These are phyloP conservation scores for Platyscapa corneri DNA, from an alignment of 1,140 invertebrate species.

Conservation along the genomic window DNA sequence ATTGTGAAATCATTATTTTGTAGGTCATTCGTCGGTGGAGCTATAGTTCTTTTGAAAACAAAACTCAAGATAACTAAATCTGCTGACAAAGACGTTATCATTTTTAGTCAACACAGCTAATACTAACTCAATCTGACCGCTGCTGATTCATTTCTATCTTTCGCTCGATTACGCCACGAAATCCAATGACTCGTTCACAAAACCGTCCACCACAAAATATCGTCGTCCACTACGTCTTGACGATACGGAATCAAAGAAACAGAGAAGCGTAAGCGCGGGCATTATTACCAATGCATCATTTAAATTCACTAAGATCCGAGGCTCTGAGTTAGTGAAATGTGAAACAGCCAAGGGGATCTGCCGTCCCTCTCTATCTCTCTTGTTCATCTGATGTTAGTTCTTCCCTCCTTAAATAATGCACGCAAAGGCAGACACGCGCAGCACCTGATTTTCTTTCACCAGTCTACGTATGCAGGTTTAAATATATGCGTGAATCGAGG, in stretches of 20 bases:
- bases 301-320: conserved; percentile 22
- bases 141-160: conserved; percentile 1
- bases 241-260: background rate
- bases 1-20: background rate
- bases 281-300: conserved; percentile 22
- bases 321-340: too few species aligned
- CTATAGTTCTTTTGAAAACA: conserved; percentile 18
- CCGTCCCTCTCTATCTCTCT: background rate
- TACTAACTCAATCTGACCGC: background rate
- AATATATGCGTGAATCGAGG: background rate
- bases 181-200: background rate
- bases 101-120: conserved; percentile 2
- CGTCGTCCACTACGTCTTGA: background rate
- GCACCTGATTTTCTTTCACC: conserved; percentile 4
- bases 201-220: background rate
- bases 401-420: conserved; percentile 28
- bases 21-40: background rate
- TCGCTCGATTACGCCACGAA: background rate
- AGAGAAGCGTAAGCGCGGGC: background rate
- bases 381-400: background rate
- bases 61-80: conserved; percentile 30
- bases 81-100: conserved; percentile 25
- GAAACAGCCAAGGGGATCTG: background rate
- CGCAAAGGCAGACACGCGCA: background rate
- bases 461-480: background rate